Percentiles rank a stretch among this genome's conserved stretches.
These are phyloP conservation scores for Ctenoplectra terminalis DNA, from an alignment of 1,140 invertebrate genomes.

Conservation along the genomic window DNA sequence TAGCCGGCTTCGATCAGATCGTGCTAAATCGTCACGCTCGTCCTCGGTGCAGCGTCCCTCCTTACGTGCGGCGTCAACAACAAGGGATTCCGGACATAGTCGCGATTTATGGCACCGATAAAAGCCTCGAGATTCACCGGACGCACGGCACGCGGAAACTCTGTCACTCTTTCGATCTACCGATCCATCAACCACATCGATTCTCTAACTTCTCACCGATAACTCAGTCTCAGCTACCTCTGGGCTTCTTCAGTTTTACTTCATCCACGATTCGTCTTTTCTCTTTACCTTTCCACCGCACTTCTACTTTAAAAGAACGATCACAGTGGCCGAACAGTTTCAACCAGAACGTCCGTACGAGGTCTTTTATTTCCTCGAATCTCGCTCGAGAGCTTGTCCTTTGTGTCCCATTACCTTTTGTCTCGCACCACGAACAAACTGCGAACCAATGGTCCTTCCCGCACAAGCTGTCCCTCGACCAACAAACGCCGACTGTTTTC, in stretches of 20 bases:
- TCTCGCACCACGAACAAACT: background rate
- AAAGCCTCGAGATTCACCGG: constrained; percentile 35
- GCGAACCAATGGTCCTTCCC: background rate
- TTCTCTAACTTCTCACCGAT: background rate
- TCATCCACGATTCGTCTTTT: constrained; percentile 5
- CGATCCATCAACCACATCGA: constrained; percentile 23
- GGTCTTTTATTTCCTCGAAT: background rate
- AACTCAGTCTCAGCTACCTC: background rate
- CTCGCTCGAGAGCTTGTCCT: background rate
- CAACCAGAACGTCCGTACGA: background rate
- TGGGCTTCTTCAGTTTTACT: constrained; percentile 24
- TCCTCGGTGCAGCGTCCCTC: background rate
- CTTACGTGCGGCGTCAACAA: constrained; percentile 26
- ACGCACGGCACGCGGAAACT: constrained; percentile 35
- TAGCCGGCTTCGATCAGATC: constrained; percentile 69
- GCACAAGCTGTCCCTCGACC: background rate
- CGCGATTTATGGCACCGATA: constrained; percentile 47
- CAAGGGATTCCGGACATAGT: constrained; percentile 38
- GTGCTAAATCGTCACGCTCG: constrained; percentile 50
- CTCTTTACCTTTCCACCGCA: too few relatives aligned
- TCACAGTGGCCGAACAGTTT: constrained; percentile 12
- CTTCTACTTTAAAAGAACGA: background rate
- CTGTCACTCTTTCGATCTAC: constrained; percentile 29
- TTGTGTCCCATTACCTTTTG: constrained; percentile 26
- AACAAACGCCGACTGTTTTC: background rate